phyloP scores from a whole-genome alignment of 1,140 invertebrate genomes.

The Lineus longissimus region DNA sequence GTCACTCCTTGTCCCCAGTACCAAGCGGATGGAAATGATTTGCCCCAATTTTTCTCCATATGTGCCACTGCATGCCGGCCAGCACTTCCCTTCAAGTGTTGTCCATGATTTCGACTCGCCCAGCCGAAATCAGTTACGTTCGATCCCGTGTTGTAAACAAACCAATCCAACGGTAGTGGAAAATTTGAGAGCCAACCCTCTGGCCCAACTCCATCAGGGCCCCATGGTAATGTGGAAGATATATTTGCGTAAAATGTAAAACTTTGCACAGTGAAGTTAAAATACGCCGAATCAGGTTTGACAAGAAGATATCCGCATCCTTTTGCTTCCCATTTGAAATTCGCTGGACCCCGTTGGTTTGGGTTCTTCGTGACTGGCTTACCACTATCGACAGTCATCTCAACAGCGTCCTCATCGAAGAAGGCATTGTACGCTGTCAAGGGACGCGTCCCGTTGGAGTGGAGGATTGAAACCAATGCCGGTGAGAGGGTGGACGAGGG shows the following conservation, averaged over 20 bases:
- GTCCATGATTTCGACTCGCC: neutral
- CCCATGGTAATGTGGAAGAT: conserved; percentile 25
- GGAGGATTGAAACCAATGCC: neutral
- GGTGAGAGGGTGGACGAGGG: neutral
- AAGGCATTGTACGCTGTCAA: neutral
- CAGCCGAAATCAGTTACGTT: conserved; percentile 21
- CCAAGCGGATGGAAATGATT: conserved; percentile 34
- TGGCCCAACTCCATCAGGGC: conserved; percentile 28
- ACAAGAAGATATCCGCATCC: conserved; percentile 20
- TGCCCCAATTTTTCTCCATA: conserved; percentile 42
- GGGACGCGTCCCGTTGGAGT: neutral
- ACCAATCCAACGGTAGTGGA: conserved; percentile 36
- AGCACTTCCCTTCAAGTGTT: conserved; percentile 6
- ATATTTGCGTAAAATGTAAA: conserved; percentile 19
- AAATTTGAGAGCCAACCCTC: conserved; percentile 31
- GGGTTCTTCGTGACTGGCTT: conserved; percentile 26
- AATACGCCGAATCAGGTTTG: conserved; percentile 16
- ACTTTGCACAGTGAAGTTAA: conserved; percentile 23
- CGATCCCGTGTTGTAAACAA: conserved; percentile 36
- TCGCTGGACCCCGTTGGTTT: conserved; percentile 21
- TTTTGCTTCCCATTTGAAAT: conserved; percentile 26
- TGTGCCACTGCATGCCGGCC: conserved; percentile 17
- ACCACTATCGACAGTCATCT: conserved; percentile 22
- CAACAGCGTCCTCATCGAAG: neutral
- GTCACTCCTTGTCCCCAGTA: conserved; percentile 32